Evolutionary conservation across 2,113 vertebrate species (phyloP).

Genomic region (Phylloscopus trochiloides): DNA sequence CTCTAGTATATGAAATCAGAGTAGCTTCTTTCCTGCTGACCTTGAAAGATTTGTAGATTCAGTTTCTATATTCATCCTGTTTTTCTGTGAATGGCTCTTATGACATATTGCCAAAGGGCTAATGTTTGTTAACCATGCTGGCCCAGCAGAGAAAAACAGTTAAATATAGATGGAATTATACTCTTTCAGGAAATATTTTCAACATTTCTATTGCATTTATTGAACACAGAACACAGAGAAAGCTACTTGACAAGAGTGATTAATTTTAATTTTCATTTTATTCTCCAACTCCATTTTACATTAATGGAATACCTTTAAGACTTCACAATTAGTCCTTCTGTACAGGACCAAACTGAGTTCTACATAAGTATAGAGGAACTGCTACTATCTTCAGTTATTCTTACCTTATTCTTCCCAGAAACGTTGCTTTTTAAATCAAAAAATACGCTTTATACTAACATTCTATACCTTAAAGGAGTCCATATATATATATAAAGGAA

Average conservation of each 20-base stretch:
- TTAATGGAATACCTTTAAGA: neutral
- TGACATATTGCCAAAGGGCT: fast-evolving
- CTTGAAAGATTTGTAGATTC: neutral
- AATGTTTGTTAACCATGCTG: neutral
- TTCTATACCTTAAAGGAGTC: neutral
- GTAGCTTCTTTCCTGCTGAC: neutral
- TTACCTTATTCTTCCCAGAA: neutral
- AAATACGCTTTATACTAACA: neutral
- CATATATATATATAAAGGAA: neutral
- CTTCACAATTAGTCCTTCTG: neutral
- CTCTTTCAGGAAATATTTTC: neutral
- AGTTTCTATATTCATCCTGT: neutral
- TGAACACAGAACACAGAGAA: neutral
- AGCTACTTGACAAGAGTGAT: fast-evolving
- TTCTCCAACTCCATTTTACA: neutral
- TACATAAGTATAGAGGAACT: neutral
- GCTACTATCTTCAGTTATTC: neutral
- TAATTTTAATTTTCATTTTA: neutral
- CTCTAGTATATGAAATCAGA: neutral
- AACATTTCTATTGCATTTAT: neutral
- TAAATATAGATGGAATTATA: neutral
- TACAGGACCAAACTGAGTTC: neutral
- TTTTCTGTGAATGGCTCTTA: neutral
- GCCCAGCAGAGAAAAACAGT: neutral
- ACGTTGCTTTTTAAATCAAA: neutral